Percentiles rank a stretch among this genome's conserved stretches.
These are phyloP conservation scores for Noctuana brunneofusca DNA, from an alignment of 2,888 invertebrate genomes.

Conservation along the genomic window DNA sequence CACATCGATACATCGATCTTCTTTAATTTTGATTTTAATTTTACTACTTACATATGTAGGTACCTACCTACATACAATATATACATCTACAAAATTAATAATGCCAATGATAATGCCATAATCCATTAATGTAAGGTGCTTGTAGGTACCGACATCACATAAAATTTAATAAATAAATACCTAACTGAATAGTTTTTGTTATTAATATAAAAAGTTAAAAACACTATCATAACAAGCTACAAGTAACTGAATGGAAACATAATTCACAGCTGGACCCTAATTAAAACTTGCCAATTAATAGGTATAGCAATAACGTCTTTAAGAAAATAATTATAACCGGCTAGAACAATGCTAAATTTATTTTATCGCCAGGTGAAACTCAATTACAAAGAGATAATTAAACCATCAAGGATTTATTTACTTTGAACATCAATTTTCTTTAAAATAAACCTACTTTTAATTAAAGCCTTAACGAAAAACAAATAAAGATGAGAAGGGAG, in stretches of 20 bases:
- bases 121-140: too few species aligned
- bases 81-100: too few species aligned
- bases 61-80: too few species aligned
- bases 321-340: conserved; percentile 34
- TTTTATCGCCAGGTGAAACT: conserved; percentile 75
- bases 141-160: too few species aligned
- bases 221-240: neutral
- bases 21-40: too few species aligned
- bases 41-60: too few species aligned
- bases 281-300: conserved; percentile 24
- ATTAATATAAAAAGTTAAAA: too few species aligned
- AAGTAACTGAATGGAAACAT: neutral
- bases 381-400: conserved; percentile 80
- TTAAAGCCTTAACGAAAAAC: conserved; percentile 81
- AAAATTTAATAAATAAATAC: too few species aligned
- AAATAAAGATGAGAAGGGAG: conserved; percentile 67
- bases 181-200: too few species aligned
- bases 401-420: conserved; percentile 80
- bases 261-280: neutral
- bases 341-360: conserved; percentile 46
- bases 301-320: conserved; percentile 21
- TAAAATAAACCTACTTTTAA: conserved; percentile 80
- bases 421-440: conserved; percentile 80
- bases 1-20: too few species aligned
- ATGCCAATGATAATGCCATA: too few species aligned